Evolutionary conservation across 2,888 invertebrate species (phyloP).

Genomic region (Drosophila histrio): DNA sequence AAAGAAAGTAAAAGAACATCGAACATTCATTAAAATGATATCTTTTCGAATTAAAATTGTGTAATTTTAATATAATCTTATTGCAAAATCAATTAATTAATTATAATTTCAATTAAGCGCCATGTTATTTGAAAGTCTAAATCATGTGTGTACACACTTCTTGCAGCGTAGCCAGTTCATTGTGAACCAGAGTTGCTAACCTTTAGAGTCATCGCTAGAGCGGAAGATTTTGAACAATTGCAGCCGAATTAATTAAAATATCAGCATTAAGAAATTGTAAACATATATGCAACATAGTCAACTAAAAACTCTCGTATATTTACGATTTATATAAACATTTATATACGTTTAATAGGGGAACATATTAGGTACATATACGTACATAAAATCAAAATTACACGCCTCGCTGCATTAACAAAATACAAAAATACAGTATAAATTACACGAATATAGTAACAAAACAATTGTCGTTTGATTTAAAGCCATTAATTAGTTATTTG

Average conservation of each 20-base stretch:
- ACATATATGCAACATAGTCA: background rate
- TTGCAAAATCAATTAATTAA: no score
- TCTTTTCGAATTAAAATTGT: no score
- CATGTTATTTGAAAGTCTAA: no score
- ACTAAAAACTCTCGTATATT: conserved; percentile 34
- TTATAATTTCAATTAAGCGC: no score
- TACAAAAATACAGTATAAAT: conserved; percentile 68
- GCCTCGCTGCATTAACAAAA: conserved; percentile 61
- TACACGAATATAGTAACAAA: conserved; percentile 71
- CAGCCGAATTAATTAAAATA: no score
- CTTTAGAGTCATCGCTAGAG: background rate
- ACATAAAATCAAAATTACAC: conserved; percentile 52
- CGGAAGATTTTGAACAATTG: background rate
- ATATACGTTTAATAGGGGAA: conserved; percentile 54
- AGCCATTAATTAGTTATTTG: conserved; percentile 63
- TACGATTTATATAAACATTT: conserved; percentile 50
- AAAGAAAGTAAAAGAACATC: no score
- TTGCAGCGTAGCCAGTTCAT: background rate
- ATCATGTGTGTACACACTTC: conserved; percentile 12
- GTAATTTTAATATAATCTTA: no score
- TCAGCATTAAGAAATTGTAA: no score
- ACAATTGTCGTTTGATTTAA: conserved; percentile 69
- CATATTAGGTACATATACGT: conserved; percentile 49
- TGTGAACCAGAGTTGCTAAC: background rate
- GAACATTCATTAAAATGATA: no score